Evolutionary conservation across 2,797 vertebrate species (phyloP).

Genomic region (Limnodromus scolopaceus): DNA sequence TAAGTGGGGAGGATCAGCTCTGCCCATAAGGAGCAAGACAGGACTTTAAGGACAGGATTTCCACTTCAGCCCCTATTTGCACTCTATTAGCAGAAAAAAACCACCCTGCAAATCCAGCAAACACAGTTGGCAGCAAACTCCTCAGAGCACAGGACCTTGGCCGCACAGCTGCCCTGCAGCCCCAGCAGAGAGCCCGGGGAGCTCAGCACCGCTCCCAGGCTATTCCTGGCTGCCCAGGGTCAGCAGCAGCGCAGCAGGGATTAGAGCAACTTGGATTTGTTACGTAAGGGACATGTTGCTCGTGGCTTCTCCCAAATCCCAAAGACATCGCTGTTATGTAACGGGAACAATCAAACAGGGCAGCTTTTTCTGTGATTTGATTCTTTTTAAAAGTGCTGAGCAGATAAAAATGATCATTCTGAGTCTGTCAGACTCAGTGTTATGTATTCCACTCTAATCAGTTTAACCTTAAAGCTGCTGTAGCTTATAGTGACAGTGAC

Average conservation of each 20-base stretch:
- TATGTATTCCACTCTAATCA: not conserved
- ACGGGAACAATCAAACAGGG: slow-evolving; percentile 27
- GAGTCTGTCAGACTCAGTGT: not conserved
- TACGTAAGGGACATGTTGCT: slow-evolving; percentile 29
- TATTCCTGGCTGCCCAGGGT: not conserved
- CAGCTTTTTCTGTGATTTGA: slow-evolving; percentile 5
- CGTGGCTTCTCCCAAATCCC: slow-evolving; percentile 18
- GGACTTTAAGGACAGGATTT: not conserved
- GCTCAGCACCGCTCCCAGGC: not conserved
- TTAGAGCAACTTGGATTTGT: slow-evolving; percentile 31
- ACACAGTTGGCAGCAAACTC: not conserved
- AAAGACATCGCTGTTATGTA: slow-evolving; percentile 22
- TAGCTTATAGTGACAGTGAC: not conserved
- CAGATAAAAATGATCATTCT: not conserved
- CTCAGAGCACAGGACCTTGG: not conserved
- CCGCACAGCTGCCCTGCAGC: not conserved
- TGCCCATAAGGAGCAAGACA: not conserved
- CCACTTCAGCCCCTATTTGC: not conserved
- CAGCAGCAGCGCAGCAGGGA: not conserved
- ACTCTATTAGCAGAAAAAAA: not conserved
- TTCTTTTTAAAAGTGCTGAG: not conserved
- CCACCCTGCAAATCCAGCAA: not conserved
- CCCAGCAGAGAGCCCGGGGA: not conserved
- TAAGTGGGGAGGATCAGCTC: not conserved
- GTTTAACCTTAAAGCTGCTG: not conserved